phyloP scores from a whole-genome alignment of 2,888 invertebrate species.

The Allophyes oxyacanthae region DNA sequence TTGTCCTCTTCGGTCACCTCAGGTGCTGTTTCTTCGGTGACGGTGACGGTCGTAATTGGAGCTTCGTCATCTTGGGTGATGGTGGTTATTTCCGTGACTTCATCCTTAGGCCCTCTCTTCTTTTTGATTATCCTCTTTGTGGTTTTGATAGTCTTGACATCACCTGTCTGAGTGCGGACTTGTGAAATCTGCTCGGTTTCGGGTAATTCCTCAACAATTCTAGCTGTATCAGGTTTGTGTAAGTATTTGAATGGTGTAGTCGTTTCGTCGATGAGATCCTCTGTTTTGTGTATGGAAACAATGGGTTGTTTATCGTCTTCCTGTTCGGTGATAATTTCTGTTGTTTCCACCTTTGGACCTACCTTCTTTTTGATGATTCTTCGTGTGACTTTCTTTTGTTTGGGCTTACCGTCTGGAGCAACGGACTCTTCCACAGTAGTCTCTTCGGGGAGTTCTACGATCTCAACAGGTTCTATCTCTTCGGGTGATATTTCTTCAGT shows the following conservation, averaged over 20 bases:
- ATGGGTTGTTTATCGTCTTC: conserved; percentile 45
- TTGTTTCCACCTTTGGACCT: conserved; percentile 67
- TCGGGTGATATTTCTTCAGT: conserved; percentile 16
- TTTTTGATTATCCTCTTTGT: conserved; percentile 59
- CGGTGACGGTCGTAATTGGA: conserved; percentile 6
- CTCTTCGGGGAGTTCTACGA: conserved; percentile 30
- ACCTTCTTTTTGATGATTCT: conserved; percentile 64
- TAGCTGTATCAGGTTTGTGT: conserved; percentile 25
- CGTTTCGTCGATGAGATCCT: conserved; percentile 7
- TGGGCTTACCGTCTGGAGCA: conserved; percentile 25
- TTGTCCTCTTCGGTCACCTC: no score
- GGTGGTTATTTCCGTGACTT: conserved; percentile 15
- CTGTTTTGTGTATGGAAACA: conserved; percentile 12
- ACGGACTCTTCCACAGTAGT: conserved; percentile 16
- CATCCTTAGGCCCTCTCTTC: conserved; percentile 12
- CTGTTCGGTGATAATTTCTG: conserved; percentile 67
- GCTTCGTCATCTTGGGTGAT: conserved; percentile 13
- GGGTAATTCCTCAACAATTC: conserved; percentile 8
- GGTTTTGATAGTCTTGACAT: conserved; percentile 13
- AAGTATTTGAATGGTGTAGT: conserved; percentile 8
- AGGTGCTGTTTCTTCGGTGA: conserved; percentile 6
- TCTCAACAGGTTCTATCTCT: conserved; percentile 1
- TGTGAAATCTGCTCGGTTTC: conserved; percentile 11
- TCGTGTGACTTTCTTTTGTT: conserved; percentile 62
- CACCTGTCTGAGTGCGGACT: conserved; percentile 15